phyloP scores from a whole-genome alignment of 2,113 vertebrate species.

The Scatophagus argus region DNA sequence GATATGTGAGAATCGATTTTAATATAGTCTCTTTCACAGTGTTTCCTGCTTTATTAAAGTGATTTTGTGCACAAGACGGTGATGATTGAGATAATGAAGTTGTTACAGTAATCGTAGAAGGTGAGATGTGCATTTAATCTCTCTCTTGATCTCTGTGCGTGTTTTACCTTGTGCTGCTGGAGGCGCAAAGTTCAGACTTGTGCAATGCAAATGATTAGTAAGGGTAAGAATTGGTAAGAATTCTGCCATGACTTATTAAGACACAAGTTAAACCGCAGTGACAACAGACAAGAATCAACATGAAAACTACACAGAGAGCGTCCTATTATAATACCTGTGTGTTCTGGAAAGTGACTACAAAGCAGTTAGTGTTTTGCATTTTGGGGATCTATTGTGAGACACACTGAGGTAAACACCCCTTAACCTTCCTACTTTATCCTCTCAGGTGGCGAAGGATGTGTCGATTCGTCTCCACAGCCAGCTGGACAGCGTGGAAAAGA shows the following conservation, averaged over 20 bases:
- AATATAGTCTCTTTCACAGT: background rate
- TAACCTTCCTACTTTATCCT: background rate
- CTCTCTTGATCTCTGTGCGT: background rate
- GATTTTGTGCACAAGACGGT: background rate
- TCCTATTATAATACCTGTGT: too few relatives aligned
- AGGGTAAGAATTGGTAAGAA: too few relatives aligned
- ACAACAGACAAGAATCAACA: too few relatives aligned
- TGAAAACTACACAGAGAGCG: too few relatives aligned
- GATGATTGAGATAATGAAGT: background rate
- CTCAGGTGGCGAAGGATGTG: conserved; percentile 97
- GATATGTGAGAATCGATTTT: background rate
- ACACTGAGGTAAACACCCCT: background rate
- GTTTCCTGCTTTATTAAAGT: background rate
- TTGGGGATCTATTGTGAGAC: background rate
- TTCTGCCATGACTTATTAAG: too few relatives aligned
- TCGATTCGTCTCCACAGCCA: conserved; percentile 96
- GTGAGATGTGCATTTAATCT: background rate
- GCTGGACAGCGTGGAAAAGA: conserved; percentile 94
- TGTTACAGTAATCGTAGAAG: background rate
- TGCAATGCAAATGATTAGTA: background rate
- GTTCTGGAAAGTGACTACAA: background rate
- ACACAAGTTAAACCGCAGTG: too few relatives aligned
- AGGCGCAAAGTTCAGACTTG: background rate
- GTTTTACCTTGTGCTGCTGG: background rate
- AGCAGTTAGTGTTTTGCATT: background rate